These are phyloP conservation scores for Neoniphon sammara DNA, from an alignment of 2,797 vertebrate genomes.

Conservation along the genomic window DNA sequence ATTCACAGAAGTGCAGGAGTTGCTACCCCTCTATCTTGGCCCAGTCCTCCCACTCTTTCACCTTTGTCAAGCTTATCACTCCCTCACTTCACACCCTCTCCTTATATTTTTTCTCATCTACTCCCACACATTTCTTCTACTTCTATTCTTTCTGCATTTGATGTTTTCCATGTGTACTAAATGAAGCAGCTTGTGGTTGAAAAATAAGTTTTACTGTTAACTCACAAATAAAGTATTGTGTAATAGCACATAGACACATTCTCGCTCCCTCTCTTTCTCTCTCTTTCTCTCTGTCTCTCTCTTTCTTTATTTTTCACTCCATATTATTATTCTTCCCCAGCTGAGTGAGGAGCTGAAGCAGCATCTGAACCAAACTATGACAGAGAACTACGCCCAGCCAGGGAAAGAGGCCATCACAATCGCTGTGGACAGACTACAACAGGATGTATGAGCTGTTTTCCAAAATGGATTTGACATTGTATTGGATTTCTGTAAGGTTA, in stretches of 20 bases:
- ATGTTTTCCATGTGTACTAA: not conserved
- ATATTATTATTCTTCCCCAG: constrained; percentile 69
- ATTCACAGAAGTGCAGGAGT: constrained; percentile 14
- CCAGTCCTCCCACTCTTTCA: constrained; percentile 29
- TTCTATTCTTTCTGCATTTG: constrained; percentile 7
- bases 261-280: not conserved
- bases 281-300: not conserved
- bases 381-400: constrained; percentile 83
- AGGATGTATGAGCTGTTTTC: constrained; percentile 82
- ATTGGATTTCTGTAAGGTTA: constrained; percentile 18
- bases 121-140: constrained; percentile 2
- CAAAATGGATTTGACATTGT: not conserved
- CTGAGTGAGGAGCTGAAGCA: constrained; percentile 88
- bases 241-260: not conserved
- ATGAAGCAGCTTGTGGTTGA: constrained; percentile 11
- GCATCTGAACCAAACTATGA: constrained; percentile 86
- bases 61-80: constrained; percentile 21
- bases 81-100: not conserved
- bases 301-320: constrained; percentile 2
- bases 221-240: not conserved
- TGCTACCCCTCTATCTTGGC: constrained; percentile 21
- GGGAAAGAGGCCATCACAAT: constrained; percentile 82
- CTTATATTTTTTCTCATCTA: not conserved
- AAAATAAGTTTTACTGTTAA: not conserved
- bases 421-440: constrained; percentile 87